Conservation (phyloP, 2,888 invertebrate genomes). For the Acanthosepion esculentum region DNA sequence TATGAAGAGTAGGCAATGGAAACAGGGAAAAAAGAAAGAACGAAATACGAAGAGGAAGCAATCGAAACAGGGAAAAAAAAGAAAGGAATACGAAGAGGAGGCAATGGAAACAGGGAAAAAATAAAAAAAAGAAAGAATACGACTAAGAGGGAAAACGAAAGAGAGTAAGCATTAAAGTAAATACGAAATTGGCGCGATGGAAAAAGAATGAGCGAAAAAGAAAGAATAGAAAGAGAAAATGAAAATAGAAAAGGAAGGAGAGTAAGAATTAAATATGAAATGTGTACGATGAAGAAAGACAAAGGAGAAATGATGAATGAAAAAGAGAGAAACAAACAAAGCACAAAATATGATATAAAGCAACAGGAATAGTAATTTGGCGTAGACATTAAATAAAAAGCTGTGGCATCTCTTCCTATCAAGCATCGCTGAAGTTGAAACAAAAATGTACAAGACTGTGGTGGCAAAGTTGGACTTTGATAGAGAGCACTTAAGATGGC, state of each 20-base stretch:
- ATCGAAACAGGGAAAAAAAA: not conserved
- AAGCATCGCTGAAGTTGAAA: not conserved
- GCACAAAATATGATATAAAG: too few relatives aligned
- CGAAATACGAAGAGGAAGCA: not conserved
- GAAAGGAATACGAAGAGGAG: not conserved
- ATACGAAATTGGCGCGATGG: not conserved
- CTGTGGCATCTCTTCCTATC: not conserved
- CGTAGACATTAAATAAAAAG: not conserved
- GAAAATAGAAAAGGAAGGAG: not conserved
- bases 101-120: not conserved
- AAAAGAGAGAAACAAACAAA: too few relatives aligned
- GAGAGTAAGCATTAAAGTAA: not conserved
- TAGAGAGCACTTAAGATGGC: constrained; percentile 33
- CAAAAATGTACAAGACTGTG: not conserved
- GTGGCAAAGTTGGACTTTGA: not conserved
- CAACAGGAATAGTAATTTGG: too few relatives aligned
- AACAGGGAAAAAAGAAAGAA: not conserved
- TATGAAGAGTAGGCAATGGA: not conserved
- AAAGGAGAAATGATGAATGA: too few relatives aligned
- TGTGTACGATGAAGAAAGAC: too few relatives aligned
- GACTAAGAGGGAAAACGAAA: not conserved
- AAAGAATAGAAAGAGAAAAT: not conserved
- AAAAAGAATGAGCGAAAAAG: not conserved
- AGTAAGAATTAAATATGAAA: not conserved
- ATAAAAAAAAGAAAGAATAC: not conserved